A percentile compares a stretch with the other conserved stretches of the same genome.
Evolutionary conservation across 2,797 vertebrate species (phyloP).

Genomic region (Synanceia verrucosa): DNA sequence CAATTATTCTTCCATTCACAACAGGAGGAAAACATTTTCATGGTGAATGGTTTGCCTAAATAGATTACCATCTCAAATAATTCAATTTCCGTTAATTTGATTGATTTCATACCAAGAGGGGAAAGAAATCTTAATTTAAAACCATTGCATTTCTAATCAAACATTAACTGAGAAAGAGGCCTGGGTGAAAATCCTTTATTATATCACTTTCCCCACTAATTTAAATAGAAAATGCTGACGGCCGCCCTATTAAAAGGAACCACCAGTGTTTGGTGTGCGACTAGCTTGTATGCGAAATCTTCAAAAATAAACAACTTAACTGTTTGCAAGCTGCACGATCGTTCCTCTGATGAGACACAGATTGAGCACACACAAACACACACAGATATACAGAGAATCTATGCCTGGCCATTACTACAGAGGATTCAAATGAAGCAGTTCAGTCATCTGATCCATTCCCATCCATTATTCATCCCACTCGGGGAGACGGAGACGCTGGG

Average conservation of each 20-base stretch:
- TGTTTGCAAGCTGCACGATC: slow-evolving; percentile 37
- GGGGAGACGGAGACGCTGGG: slow-evolving; percentile 60
- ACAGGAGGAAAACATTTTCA: slow-evolving; percentile 80
- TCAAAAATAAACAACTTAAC: slow-evolving; percentile 49
- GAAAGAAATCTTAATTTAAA: slow-evolving; percentile 78
- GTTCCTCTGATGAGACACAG: slow-evolving; percentile 4
- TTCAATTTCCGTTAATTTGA: slow-evolving; percentile 81
- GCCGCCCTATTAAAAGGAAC: slow-evolving; percentile 63
- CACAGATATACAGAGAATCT: slow-evolving; percentile 47
- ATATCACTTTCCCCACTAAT: slow-evolving; percentile 65
- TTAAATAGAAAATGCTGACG: slow-evolving; percentile 73
- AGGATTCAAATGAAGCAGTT: slow-evolving; percentile 77
- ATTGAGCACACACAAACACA: slow-evolving; percentile 3
- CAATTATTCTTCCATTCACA: slow-evolving; percentile 78
- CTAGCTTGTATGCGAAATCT: slow-evolving; percentile 20
- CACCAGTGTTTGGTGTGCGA: slow-evolving; percentile 29
- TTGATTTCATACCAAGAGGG: slow-evolving; percentile 76
- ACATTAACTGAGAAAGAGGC: slow-evolving; percentile 71
- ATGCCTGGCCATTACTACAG: slow-evolving; percentile 69
- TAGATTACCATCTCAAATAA: slow-evolving; percentile 81
- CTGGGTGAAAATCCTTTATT: slow-evolving; percentile 68
- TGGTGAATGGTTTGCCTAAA: slow-evolving; percentile 78
- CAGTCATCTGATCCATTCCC: slow-evolving; percentile 78
- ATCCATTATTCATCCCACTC: slow-evolving; percentile 81
- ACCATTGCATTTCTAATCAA: slow-evolving; percentile 80